phyloP scores from a whole-genome alignment of 2,113 vertebrate species.

The Scomber japonicus region DNA sequence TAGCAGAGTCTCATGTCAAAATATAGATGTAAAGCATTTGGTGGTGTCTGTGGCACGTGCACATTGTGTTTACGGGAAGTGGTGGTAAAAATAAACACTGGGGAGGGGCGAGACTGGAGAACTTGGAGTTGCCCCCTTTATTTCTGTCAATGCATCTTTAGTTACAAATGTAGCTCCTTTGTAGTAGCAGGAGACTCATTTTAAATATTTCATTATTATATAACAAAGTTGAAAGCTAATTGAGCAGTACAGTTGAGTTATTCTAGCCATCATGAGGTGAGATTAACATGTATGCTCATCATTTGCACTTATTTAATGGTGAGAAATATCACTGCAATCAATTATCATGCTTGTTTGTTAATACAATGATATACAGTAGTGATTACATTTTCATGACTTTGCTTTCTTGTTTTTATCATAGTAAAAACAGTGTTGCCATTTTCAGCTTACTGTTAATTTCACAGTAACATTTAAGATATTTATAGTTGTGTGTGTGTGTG shows the following conservation, averaged over 20 bases:
- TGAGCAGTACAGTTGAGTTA: neutral
- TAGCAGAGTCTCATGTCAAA: neutral
- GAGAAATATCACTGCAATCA: neutral
- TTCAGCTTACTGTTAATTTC: neutral
- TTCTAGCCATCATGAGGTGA: neutral
- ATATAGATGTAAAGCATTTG: constrained; percentile 17
- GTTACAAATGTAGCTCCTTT: neutral
- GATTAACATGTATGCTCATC: too few species aligned
- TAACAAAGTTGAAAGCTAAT: neutral
- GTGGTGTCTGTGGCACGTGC: neutral
- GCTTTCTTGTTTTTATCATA: neutral
- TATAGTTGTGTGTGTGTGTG: too few species aligned
- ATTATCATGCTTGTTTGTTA: neutral
- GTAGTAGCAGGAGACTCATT: neutral
- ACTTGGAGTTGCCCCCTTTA: neutral
- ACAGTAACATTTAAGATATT: too few species aligned
- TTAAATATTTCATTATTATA: neutral
- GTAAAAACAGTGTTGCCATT: neutral
- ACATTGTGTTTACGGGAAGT: constrained; percentile 1
- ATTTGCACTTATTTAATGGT: neutral
- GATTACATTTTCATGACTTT: neutral
- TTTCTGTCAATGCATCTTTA: neutral
- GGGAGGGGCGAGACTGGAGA: constrained; percentile 5
- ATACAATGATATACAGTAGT: neutral
- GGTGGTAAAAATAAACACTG: constrained; percentile 7